Evolutionary conservation across 2,888 invertebrate species (phyloP).

Genomic region (Erpobdella octoculata): DNA sequence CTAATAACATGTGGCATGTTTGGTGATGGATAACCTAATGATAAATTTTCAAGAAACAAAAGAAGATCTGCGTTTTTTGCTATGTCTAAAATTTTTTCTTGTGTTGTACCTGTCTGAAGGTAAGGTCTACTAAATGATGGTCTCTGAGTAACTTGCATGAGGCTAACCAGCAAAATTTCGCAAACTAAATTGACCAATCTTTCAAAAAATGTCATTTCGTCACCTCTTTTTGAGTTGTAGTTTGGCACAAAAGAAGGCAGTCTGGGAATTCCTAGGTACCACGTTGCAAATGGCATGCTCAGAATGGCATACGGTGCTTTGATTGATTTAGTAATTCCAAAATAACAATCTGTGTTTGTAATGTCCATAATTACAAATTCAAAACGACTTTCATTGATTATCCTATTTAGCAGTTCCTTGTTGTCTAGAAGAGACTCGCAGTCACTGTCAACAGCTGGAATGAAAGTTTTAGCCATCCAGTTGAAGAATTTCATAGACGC

Average conservation of each 20-base stretch:
- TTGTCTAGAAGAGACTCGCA: not conserved
- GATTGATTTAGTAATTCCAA: not conserved
- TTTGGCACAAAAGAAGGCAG: slow-evolving; percentile 17
- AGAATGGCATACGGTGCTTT: slow-evolving; percentile 12
- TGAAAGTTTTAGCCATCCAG: not conserved
- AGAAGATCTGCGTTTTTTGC: not conserved
- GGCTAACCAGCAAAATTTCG: not conserved
- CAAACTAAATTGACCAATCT: not conserved
- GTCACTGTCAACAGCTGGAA: not conserved
- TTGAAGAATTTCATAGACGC: not conserved
- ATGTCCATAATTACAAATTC: slow-evolving; percentile 22
- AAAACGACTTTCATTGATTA: not conserved
- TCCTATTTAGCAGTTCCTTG: not conserved
- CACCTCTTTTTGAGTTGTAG: not conserved
- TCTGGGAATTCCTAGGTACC: slow-evolving; percentile 5
- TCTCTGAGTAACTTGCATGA: not conserved
- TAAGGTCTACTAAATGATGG: not conserved
- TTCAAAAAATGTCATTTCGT: slow-evolving; percentile 5
- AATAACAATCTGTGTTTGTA: not conserved
- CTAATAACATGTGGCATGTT: slow-evolving; percentile 22
- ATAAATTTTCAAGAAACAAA: slow-evolving; percentile 24
- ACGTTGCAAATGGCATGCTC: not conserved
- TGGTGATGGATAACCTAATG: slow-evolving; percentile 24
- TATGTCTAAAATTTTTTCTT: not conserved
- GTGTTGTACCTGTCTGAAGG: not conserved